Base-by-base conservation (phyloP, 2,888 invertebrate species). In the Laspeyria flexula region DNA sequence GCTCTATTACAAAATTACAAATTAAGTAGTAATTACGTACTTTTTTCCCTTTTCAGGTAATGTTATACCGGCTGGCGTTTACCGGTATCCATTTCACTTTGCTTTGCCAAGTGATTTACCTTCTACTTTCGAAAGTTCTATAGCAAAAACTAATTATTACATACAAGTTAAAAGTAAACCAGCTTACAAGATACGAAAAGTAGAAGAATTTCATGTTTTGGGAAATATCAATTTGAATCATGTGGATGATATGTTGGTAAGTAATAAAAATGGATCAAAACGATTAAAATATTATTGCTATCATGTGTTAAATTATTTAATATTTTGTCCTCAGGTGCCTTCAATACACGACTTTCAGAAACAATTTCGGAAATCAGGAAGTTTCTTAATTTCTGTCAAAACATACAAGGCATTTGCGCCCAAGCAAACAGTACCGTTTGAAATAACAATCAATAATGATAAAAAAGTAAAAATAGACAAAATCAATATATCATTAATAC, bases 61-160 rank as follows among this genome's bases (percentile, higher is more conserved):
- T 48, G 75, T 46, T 38, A 64, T 88, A 3, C 55, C 60, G 18
- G 79, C 85, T 0, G 88, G 89, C 1, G 54, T 82, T 16, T 76
- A 85, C 43, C 81, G 73, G 16, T 82, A 80, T 57, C 85, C 85
- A 12, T 90, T 92, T 58, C 81, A 90, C 59, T 90, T 91, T 52
- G 73, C 75, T 4, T 51, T 92, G 34, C 88, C 90, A 0, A 63
- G 66, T 13, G 83, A 90, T 60, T 66, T 90, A 44, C 90, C 90
- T 0, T 84, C 90, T 9, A 77, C 79, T 23, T 90, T 87, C 59
- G 75, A 81, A 64, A 86, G 85, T 65, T 82, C 85, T 0, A 69
- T 88, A 27, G 90, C 84, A 1, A 84, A 79, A 71, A 81, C 88
- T 0, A 55, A 62, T 18, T 92, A 91, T 62, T 67, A 52, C 25